Percentiles rank a stretch among this genome's conserved stretches.
Conservation (phyloP, 2,888 invertebrate species). For the Imbricaverruca yamaguchii region DNA sequence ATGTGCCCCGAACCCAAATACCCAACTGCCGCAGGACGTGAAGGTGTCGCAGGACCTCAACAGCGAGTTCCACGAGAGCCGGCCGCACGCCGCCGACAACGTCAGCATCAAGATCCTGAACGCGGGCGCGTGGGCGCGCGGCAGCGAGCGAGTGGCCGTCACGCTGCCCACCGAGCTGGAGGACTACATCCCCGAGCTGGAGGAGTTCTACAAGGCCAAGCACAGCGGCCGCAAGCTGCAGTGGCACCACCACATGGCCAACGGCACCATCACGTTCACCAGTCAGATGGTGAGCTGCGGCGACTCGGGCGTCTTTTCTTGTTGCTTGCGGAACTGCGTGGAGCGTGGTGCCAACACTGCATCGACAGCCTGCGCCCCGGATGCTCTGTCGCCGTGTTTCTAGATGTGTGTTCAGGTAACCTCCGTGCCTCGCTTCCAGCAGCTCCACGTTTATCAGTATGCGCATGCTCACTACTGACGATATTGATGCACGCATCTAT, state of each 20-base stretch:
- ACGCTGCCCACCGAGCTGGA: conserved; percentile 95
- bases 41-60: conserved; percentile 86
- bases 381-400: no score
- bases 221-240: conserved; percentile 95
- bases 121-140: conserved; percentile 95
- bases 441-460: no score
- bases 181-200: conserved; percentile 98
- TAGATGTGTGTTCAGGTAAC: no score
- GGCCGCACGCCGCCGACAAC: conserved; percentile 35
- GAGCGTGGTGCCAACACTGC: no score
- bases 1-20: no score
- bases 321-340: no score
- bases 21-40: conserved; percentile 56
- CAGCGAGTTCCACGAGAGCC: conserved; percentile 70
- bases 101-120: conserved; percentile 98
- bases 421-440: no score
- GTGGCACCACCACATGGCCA: conserved; percentile 99
- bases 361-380: no score
- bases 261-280: conserved; percentile 64
- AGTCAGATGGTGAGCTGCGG: conserved; percentile 7
- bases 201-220: conserved; percentile 95
- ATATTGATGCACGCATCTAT: no score
- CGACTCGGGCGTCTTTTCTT: no score
- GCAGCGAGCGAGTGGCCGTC: conserved; percentile 88
- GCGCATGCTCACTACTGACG: no score